Evolutionary conservation across 2,888 invertebrate genomes (phyloP).

Genomic region (Antheraea yamamai): DNA sequence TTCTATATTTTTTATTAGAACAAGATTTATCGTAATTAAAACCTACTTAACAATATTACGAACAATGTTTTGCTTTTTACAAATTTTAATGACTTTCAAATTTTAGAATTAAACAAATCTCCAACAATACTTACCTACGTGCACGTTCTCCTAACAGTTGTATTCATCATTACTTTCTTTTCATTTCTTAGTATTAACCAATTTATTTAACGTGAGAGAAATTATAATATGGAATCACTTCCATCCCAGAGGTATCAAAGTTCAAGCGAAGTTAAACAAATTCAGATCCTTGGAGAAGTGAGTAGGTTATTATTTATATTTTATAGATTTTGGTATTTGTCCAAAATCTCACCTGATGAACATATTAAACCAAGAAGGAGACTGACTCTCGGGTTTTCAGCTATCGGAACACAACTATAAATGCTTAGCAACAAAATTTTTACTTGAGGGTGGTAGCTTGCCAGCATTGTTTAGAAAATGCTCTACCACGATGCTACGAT

Average conservation of each 20-base stretch:
- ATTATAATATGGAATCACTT: not conserved
- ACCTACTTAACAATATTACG: not conserved
- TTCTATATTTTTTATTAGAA: conserved; percentile 37
- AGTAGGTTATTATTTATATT: no score
- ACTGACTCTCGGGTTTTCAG: not conserved
- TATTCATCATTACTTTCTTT: not conserved
- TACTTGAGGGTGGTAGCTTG: not conserved
- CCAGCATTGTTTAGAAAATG: no score
- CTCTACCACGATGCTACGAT: no score
- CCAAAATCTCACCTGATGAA: not conserved
- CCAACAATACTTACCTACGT: not conserved
- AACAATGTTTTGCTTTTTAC: conserved; percentile 3
- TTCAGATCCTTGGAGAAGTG: no score
- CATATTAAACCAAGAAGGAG: not conserved
- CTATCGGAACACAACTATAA: not conserved
- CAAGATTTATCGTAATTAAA: conserved; percentile 4
- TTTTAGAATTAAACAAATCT: no score
- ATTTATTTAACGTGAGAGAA: not conserved
- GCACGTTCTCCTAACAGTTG: not conserved
- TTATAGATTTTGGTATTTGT: no score
- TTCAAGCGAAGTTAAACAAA: no score
- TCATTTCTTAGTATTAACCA: not conserved
- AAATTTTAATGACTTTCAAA: not conserved
- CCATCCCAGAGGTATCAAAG: no score
- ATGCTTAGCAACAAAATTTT: not conserved